Evolutionary conservation across 2,888 invertebrate species (phyloP).

Genomic region (Standfussiana lucernea): DNA sequence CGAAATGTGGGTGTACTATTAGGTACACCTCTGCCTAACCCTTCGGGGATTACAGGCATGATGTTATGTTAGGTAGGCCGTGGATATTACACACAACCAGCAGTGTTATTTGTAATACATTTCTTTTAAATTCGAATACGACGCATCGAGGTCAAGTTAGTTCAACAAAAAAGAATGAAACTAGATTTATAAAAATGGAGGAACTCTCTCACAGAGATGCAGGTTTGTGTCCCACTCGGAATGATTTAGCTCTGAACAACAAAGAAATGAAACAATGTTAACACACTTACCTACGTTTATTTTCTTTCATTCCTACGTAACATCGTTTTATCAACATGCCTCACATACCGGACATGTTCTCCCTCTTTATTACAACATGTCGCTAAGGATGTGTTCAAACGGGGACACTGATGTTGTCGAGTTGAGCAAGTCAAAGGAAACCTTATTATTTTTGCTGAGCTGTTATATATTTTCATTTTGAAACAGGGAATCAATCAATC

Average conservation of each 20-base stretch:
- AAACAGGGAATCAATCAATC: neutral
- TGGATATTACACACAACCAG: too few species aligned
- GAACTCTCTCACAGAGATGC: neutral
- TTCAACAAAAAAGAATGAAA: neutral
- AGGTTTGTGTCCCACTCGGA: neutral
- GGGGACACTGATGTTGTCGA: neutral
- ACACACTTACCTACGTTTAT: neutral
- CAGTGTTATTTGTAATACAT: too few species aligned
- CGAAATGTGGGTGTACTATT: too few species aligned
- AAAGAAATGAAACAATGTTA: neutral
- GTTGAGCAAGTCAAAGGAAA: neutral
- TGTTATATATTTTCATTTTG: neutral
- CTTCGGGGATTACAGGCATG: too few species aligned
- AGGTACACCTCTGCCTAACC: too few species aligned
- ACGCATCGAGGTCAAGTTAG: neutral
- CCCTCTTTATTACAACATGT: slow-evolving; percentile 46
- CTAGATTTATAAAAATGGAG: neutral
- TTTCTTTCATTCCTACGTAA: slow-evolving; percentile 26
- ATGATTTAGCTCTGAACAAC: neutral
- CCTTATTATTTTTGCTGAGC: neutral
- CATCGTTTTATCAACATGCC: slow-evolving; percentile 46
- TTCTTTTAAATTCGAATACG: neutral
- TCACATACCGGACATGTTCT: slow-evolving; percentile 33
- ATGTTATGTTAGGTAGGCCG: too few species aligned
- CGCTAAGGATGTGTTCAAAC: slow-evolving; percentile 15